These are phyloP conservation scores for Megastigmus dorsalis DNA, from an alignment of 2,888 invertebrate species.

Conservation along the genomic window DNA sequence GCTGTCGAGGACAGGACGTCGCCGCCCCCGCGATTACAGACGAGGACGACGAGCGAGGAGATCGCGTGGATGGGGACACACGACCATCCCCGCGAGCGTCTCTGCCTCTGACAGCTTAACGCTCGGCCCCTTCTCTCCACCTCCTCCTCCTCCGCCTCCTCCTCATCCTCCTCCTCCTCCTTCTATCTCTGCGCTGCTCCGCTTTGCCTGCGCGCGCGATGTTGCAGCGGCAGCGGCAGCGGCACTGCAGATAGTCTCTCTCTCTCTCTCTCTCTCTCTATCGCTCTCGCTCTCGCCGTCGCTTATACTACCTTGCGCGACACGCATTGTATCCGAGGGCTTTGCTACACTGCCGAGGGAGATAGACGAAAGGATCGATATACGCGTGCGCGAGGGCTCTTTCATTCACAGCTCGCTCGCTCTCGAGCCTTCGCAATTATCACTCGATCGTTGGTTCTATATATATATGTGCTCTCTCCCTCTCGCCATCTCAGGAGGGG, in stretches of 20 bases:
- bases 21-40: conserved; percentile 74
- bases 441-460: conserved; percentile 14
- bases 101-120: conserved; percentile 73
- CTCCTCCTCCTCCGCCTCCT: conserved; percentile 52
- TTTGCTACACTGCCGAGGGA: too few relatives aligned
- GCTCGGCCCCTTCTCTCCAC: conserved; percentile 63
- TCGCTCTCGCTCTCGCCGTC: background rate
- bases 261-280: conserved; percentile 51
- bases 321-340: too few relatives aligned
- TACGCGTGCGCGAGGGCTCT: background rate
- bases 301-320: too few relatives aligned
- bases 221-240: too few relatives aligned
- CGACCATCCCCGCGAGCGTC: conserved; percentile 69
- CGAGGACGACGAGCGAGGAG: conserved; percentile 67
- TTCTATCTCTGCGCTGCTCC: conserved; percentile 51
- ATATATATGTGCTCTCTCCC: too few relatives aligned
- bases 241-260: too few relatives aligned
- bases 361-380: conserved; percentile 11
- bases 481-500: too few relatives aligned
- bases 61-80: conserved; percentile 63
- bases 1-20: conserved; percentile 74
- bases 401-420: conserved; percentile 44
- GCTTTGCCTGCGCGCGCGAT: too few relatives aligned
- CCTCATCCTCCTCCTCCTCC: conserved; percentile 47
- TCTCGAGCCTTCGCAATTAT: conserved; percentile 36